Evolutionary conservation across 2,888 invertebrate species (phyloP), one percentile per base, ranked within the genome.

Genomic region (Agelastica alni): DNA sequence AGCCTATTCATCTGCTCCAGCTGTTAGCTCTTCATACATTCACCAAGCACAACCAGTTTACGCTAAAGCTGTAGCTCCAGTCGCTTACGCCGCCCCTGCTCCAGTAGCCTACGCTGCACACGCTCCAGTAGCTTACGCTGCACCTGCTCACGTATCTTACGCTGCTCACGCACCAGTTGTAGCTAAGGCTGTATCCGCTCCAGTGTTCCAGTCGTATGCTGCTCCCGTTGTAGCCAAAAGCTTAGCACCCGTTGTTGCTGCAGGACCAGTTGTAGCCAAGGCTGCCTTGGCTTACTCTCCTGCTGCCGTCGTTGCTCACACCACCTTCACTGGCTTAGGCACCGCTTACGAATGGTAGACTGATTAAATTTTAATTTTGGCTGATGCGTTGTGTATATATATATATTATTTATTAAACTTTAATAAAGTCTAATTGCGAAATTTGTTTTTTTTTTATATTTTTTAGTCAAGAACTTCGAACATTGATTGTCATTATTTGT

Each of bases 331-430:
- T 62, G 86, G 85, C 56, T 79, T 84, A 52, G 83, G 83, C 62
- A 81, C 83, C 61, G 81, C 82, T 62, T 87, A 86, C 76, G 84
- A 80, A 65, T 86, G 83, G 82, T 86, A 83, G 83, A 54, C 58
- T 57, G 37, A 41, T 26, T 26, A n/a, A n/a, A n/a, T n/a, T n/a
- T n/a, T n/a, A n/a, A n/a, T n/a, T n/a, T n/a, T n/a, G n/a, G n/a
- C n/a, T n/a, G n/a, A n/a, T n/a, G n/a, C n/a, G n/a, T n/a, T n/a
- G n/a, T n/a, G n/a, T n/a, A n/a, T n/a, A n/a, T n/a, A n/a, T n/a
- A n/a, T n/a, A n/a, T n/a, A n/a, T n/a, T n/a, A n/a, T n/a, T n/a
- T n/a, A n/a, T n/a, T n/a, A n/a, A n/a, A n/a, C n/a, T n/a, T n/a
- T n/a, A n/a, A n/a, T n/a, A n/a, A n/a, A n/a, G n/a, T n/a, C n/a